Evolutionary conservation across 2,113 vertebrate genomes (phyloP), one percentile per base, ranked within the genome.

Genomic region (Prolemur simus): DNA sequence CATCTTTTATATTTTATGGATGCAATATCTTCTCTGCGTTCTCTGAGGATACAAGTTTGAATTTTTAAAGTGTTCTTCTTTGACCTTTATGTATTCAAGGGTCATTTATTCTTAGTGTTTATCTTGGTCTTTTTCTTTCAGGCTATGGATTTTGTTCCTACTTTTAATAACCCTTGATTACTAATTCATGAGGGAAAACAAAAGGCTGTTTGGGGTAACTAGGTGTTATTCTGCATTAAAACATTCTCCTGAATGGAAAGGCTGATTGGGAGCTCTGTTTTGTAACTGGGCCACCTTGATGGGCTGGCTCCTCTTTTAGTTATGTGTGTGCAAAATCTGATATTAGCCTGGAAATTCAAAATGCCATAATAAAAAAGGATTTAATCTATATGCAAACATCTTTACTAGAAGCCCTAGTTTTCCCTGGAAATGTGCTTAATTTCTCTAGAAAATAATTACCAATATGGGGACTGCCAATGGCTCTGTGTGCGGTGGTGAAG

Each of bases 171-270:
- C 69, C 21, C 25, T 56, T 91, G 58, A 91, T 91, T 93, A 80
- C 11, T 82, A 83, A 92, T 95, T 93, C 52, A 91, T 66, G 39
- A 97, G 81, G 73, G 13, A 77, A 91, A 91, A 77, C n/a, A 52
- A 88, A 90, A 76, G 49, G 17, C 78, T 94, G 23, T 10, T n/a
- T 63, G 95, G 52, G 58, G 8, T 54, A 89, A 81, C n/a, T 8
- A 66, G 49, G 7, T 32, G 11, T 63, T 37, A 34, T 20, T 95
- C 52, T 60, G 29, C 54, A 58, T 25, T 34, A 74, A 34, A 39
- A 63, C 3, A 29, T 34, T 69, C 66, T 77, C 34, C 3, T 85
- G 37, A 49, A 42, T 52, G n/a, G 17, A 45, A 69, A 76, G 37
- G 13, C 77, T 85, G 82, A 56, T 4, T 21, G n/a, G 29, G 23